Conservation (phyloP, 2,888 invertebrate genomes). For the Torymus aiolomorphi region DNA sequence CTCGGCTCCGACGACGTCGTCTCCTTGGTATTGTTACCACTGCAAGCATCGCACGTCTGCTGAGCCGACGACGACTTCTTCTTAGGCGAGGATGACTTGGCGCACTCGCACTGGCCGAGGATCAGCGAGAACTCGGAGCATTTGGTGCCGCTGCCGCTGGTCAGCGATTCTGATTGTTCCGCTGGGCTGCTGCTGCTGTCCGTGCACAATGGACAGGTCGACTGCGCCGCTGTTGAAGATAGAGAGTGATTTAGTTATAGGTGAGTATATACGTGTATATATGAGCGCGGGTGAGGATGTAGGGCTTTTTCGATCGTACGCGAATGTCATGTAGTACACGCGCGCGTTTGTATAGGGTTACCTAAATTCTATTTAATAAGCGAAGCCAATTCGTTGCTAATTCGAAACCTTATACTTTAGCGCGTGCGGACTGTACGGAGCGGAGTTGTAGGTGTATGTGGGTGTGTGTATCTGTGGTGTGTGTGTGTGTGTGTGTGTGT, state of each 20-base stretch:
- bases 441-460: no score
- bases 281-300: no score
- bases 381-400: slow-evolving; percentile 24
- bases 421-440: neutral
- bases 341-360: neutral
- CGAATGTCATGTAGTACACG: no score
- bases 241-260: no score
- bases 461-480: no score
- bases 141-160: neutral
- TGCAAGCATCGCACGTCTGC: no score
- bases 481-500: no score
- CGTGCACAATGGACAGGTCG: slow-evolving; percentile 37
- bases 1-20: slow-evolving; percentile 66
- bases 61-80: slow-evolving; percentile 17
- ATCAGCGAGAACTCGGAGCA: slow-evolving; percentile 35
- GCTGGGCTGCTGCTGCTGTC: slow-evolving; percentile 8
- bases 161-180: neutral
- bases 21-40: neutral
- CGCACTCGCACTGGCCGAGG: slow-evolving; percentile 44
- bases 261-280: no score
- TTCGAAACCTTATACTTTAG: slow-evolving; percentile 25
- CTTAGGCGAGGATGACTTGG: slow-evolving; percentile 66
- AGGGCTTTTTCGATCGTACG: no score
- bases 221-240: neutral
- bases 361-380: slow-evolving; percentile 14